Percentiles rank a stretch among this genome's conserved stretches.
Evolutionary conservation across 2,888 invertebrate species (phyloP).

Genomic region (Scaeva pyrastri): DNA sequence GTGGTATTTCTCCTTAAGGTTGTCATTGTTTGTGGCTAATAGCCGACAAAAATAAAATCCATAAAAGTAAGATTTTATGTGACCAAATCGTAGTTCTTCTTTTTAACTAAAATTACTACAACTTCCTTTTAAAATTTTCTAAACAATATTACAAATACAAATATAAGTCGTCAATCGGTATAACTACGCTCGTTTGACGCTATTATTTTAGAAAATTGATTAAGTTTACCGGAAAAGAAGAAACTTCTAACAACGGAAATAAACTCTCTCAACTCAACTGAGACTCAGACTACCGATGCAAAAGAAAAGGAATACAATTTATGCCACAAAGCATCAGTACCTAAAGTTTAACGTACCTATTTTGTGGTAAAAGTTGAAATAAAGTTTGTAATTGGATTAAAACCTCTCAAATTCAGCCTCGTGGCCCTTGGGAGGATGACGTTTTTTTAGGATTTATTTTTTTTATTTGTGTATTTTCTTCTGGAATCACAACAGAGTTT

Average conservation of each 20-base stretch:
- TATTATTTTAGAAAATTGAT: conserved; percentile 33
- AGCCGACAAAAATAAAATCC: too few relatives aligned
- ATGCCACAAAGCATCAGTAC: conserved; percentile 5
- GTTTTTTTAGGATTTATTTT: background rate
- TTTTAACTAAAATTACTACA: too few relatives aligned
- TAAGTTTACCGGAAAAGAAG: conserved; percentile 10
- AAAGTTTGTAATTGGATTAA: conserved; percentile 42
- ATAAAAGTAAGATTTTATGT: too few relatives aligned
- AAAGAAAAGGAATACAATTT: conserved; percentile 20
- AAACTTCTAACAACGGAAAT: background rate
- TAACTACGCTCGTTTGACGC: conserved; percentile 1
- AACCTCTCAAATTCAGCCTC: conserved; percentile 25
- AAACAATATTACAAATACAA: background rate
- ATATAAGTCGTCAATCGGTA: background rate
- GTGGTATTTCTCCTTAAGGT: too few relatives aligned
- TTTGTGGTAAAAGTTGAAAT: conserved; percentile 22
- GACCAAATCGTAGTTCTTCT: too few relatives aligned
- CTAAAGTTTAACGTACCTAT: background rate
- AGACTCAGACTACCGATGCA: background rate
- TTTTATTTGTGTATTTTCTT: background rate
- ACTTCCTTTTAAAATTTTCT: too few relatives aligned
- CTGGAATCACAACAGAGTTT: background rate
- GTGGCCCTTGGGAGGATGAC: too few relatives aligned
- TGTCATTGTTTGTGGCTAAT: too few relatives aligned
- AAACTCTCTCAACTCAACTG: background rate